Conservation (phyloP, 1,140 invertebrate species). For the Cyclargus thomasi region DNA sequence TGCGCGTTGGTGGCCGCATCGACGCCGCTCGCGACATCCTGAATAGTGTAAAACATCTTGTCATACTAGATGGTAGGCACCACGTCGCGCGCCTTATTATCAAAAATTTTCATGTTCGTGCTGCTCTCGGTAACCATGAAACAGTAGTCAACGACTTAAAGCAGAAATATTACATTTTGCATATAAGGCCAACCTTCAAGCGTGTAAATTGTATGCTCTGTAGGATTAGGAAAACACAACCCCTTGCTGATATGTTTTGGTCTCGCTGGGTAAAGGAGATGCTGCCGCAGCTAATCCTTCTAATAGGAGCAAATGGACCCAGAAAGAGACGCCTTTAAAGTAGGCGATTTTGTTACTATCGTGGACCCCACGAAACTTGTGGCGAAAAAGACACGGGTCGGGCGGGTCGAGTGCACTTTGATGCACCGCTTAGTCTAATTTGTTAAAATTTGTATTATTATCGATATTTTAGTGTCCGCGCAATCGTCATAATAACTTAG, state of each 20-base stretch:
- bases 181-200: slow-evolving; percentile 24
- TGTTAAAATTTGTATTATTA: too few relatives aligned
- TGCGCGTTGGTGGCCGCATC: slow-evolving; percentile 26
- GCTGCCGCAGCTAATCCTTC: slow-evolving; percentile 29
- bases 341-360: not conserved
- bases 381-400: too few relatives aligned
- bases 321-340: slow-evolving; percentile 25
- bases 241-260: slow-evolving; percentile 34
- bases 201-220: slow-evolving; percentile 25
- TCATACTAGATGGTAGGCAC: slow-evolving; percentile 27
- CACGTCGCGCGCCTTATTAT: slow-evolving; percentile 20
- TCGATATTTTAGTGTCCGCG: too few relatives aligned
- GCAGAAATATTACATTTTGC: slow-evolving; percentile 27
- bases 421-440: too few relatives aligned
- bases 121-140: slow-evolving; percentile 28
- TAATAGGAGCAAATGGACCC: slow-evolving; percentile 38
- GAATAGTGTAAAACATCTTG: slow-evolving; percentile 20
- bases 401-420: too few relatives aligned
- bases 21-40: slow-evolving; percentile 14
- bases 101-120: slow-evolving; percentile 23
- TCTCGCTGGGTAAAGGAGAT: slow-evolving; percentile 30
- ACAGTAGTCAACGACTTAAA: slow-evolving; percentile 28
- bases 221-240: slow-evolving; percentile 9
- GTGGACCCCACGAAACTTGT: slow-evolving; percentile 33
- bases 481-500: too few relatives aligned